Conservation (phyloP, 2,888 invertebrate genomes). For the Ophioninae sp. region DNA sequence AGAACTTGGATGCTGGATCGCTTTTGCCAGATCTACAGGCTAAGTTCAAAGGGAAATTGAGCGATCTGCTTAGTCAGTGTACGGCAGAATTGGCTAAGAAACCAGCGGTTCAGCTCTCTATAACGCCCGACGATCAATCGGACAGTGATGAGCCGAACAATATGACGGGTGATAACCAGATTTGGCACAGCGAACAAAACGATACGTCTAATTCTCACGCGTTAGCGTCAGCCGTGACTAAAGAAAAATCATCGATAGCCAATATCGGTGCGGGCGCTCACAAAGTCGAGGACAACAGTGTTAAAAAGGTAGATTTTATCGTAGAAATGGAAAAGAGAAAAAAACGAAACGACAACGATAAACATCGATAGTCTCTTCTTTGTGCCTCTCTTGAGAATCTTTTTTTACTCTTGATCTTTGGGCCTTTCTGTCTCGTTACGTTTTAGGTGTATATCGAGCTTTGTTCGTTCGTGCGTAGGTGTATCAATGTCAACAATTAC, state of each 20-base stretch:
- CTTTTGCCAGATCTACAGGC: slow-evolving; percentile 77
- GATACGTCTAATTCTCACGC: slow-evolving; percentile 74
- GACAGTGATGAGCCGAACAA: slow-evolving; percentile 77
- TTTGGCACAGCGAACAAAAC: slow-evolving; percentile 75
- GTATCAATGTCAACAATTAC: slow-evolving; percentile 18
- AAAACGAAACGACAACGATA: slow-evolving; percentile 9
- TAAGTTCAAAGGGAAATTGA: slow-evolving; percentile 75
- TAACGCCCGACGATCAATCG: slow-evolving; percentile 77
- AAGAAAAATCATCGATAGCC: slow-evolving; percentile 76
- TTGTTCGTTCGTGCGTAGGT: slow-evolving; percentile 39
- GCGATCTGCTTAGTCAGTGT: slow-evolving; percentile 75
- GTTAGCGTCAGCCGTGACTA: slow-evolving; percentile 74
- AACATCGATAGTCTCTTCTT: slow-evolving; percentile 31
- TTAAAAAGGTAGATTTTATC: slow-evolving; percentile 75
- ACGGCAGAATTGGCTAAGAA: slow-evolving; percentile 75
- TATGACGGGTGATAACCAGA: slow-evolving; percentile 73
- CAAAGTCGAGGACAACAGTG: slow-evolving; percentile 76
- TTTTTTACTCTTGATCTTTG: slow-evolving; percentile 48
- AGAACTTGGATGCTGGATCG: slow-evolving; percentile 78
- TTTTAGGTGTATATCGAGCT: slow-evolving; percentile 39
- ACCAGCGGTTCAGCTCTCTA: slow-evolving; percentile 73
- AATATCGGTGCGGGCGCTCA: slow-evolving; percentile 72
- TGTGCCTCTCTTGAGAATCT: slow-evolving; percentile 25
- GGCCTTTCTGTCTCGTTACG: slow-evolving; percentile 41
- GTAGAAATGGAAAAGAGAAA: slow-evolving; percentile 30